Percentiles rank a stretch among this genome's conserved stretches.
Evolutionary conservation across 2,113 vertebrate genomes (phyloP).

Genomic region (Carassius auratus): DNA sequence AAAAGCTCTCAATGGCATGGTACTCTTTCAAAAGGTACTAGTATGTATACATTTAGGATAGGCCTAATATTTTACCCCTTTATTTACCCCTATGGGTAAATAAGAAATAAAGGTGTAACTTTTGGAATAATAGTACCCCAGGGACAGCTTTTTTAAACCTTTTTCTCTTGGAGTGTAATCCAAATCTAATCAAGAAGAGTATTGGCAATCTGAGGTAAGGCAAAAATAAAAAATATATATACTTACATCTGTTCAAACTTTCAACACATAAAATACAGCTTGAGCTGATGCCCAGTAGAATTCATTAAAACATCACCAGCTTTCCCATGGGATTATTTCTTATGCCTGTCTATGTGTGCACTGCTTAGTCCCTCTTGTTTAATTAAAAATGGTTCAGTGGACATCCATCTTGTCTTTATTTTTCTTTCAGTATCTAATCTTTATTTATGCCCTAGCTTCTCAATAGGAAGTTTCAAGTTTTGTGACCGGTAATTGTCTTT

Average conservation of each 20-base stretch:
- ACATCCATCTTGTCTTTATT: neutral
- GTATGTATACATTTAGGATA: no score
- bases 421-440: neutral
- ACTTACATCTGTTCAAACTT: neutral
- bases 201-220: neutral
- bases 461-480: neutral
- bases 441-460: neutral
- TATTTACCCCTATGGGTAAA: neutral
- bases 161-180: neutral
- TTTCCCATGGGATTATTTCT: neutral
- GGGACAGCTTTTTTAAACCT: neutral
- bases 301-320: conserved; percentile 15
- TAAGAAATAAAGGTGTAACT: neutral
- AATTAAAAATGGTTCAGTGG: conserved; percentile 1
- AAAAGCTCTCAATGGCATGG: no score
- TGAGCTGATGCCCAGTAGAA: conserved; percentile 8
- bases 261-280: conserved; percentile 23
- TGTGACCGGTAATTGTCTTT: neutral
- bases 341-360: neutral
- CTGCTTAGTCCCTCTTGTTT: conserved; percentile 9
- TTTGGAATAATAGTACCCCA: neutral
- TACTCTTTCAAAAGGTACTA: no score
- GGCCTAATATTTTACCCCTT: no score
- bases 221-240: neutral
- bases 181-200: neutral